Evolutionary conservation across 2,113 vertebrate genomes (phyloP), one percentile per base, ranked within the genome.

Genomic region (Macaca nemestrina): DNA sequence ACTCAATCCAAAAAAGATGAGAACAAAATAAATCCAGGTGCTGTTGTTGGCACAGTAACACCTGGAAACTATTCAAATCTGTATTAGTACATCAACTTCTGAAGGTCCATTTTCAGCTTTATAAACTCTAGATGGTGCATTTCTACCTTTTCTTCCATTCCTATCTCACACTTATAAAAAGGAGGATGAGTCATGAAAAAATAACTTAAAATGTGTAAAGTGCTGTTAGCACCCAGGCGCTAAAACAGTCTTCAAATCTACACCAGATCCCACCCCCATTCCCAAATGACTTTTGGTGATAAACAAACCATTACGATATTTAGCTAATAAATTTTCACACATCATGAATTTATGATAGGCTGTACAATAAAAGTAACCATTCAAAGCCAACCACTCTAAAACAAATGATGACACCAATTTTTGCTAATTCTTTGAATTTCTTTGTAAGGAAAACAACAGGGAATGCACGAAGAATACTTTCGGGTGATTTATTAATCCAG

Each of bases 401-500:
- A 97, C 96, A 97, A 95, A 96, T 38, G 64, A 20, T 38, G 76
- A 68, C 85, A 95, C 68, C 70, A 90, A 61, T 97, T 97, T 94
- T 96, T 82, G 92, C 83, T 96, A 93, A 97, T 97, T 96, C 50
- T 13, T 27, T 76, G 68, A 55, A 90, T 97, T 97, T 95, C 86
- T 96, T 98, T 59, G 22, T 93, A 67, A 78, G 40, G 14, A 59
- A 98, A 97, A 95, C 72, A 96, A 97, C 48, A 91, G 48, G 38
- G 67, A 97, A 94, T 64, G 38, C 35, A 90, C 13, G 92, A 38
- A 95, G 30, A 96, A 96, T 68, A 10, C 20, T 59, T 97, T 82
- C 0, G 6, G 45, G 18, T 64, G 94, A 98, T 95, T 98, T 97
- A 97, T 97, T 82, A 98, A 27, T 96, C 20, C 97, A 67, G 43